Conservation (phyloP, 2,888 invertebrate genomes). For the Drosophila neonasuta region DNA sequence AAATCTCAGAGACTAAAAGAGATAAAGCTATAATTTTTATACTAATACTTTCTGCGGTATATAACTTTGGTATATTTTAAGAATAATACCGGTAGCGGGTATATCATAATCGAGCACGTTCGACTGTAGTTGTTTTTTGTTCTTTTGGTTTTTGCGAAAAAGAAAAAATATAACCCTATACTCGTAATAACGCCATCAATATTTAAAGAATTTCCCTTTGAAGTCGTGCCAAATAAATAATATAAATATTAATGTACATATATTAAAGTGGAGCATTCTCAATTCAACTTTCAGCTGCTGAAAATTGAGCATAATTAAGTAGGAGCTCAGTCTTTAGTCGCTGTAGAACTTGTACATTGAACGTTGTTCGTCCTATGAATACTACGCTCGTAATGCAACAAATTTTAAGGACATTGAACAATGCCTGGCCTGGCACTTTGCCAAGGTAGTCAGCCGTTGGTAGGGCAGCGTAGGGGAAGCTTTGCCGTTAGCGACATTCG, state of each 20-base stretch:
- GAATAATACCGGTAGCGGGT: too few relatives aligned
- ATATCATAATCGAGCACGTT: too few relatives aligned
- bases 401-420: slow-evolving; percentile 44
- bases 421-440: slow-evolving; percentile 61
- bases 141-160: too few relatives aligned
- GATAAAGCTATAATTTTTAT: too few relatives aligned
- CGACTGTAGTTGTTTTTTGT: too few relatives aligned
- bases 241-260: slow-evolving; percentile 3
- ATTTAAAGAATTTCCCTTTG: slow-evolving; percentile 13
- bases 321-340: slow-evolving; percentile 10
- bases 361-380: neutral
- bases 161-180: neutral
- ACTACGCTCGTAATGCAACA: slow-evolving; percentile 28
- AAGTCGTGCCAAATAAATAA: slow-evolving; percentile 4
- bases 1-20: too few relatives aligned
- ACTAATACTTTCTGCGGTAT: too few relatives aligned
- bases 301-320: slow-evolving; percentile 25
- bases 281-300: slow-evolving; percentile 3
- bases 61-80: too few relatives aligned
- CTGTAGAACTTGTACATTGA: neutral
- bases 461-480: neutral
- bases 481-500: slow-evolving; percentile 48
- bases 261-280: slow-evolving; percentile 2
- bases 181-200: slow-evolving; percentile 8
- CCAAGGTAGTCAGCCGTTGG: slow-evolving; percentile 48